Evolutionary conservation across 2,113 vertebrate species (phyloP).

Genomic region (Marmota flaviventris): DNA sequence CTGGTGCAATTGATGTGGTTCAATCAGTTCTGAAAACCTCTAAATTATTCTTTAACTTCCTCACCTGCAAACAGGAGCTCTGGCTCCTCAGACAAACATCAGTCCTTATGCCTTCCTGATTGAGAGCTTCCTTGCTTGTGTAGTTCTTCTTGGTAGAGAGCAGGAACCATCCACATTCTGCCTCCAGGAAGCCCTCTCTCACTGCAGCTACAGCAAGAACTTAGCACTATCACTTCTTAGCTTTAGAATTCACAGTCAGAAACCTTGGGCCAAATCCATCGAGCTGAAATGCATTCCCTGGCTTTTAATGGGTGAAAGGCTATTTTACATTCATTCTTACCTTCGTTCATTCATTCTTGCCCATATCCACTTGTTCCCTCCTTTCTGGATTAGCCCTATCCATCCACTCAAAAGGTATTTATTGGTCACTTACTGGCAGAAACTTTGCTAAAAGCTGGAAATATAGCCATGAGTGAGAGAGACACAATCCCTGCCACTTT

Average conservation of each 20-base stretch:
- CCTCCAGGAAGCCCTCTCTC: neutral
- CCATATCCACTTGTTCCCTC: neutral
- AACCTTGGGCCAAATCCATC: neutral
- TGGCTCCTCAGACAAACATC: neutral
- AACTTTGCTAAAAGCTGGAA: neutral
- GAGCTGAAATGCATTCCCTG: neutral
- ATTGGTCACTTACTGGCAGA: neutral
- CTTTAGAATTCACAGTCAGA: neutral
- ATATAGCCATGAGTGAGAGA: neutral
- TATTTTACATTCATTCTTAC: neutral
- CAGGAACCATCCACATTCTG: neutral
- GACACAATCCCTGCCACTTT: neutral
- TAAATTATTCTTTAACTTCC: conserved; percentile 14
- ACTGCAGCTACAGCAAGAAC: neutral
- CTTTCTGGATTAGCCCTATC: neutral
- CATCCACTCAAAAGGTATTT: neutral
- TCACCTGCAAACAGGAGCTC: neutral
- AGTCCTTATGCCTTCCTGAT: neutral
- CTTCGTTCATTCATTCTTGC: neutral
- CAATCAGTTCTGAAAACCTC: neutral
- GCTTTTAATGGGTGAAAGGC: neutral
- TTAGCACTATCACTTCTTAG: neutral
- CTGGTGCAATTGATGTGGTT: neutral
- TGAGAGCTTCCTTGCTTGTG: neutral
- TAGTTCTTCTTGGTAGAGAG: neutral